Evolutionary conservation across 2,888 invertebrate genomes (phyloP).

Genomic region (Orchesellides sinensis): DNA sequence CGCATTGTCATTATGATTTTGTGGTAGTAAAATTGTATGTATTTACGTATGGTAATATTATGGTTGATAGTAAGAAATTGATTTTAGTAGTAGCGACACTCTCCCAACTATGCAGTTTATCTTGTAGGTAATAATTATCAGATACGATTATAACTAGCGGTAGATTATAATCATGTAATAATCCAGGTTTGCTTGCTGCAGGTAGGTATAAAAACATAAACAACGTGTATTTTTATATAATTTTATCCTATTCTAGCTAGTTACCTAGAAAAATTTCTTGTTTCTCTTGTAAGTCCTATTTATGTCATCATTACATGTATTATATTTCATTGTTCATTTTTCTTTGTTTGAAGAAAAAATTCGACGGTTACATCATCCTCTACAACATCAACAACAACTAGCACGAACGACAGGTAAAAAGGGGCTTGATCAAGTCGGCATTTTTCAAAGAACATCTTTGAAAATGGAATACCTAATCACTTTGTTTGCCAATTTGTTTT

Average conservation of each 20-base stretch:
- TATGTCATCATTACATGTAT: neutral
- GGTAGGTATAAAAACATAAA: slow-evolving; percentile 68
- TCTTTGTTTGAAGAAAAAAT: no score
- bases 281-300: slow-evolving; percentile 14
- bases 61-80: no score
- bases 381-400: slow-evolving; percentile 55
- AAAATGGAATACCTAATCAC: slow-evolving; percentile 62
- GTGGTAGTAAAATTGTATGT: no score
- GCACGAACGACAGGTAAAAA: slow-evolving; percentile 11
- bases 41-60: no score
- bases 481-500: no score
- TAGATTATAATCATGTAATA: slow-evolving; percentile 38
- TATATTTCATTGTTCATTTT: neutral
- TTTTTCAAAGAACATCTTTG: slow-evolving; percentile 1
- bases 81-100: no score
- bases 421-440: neutral
- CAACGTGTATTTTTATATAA: slow-evolving; percentile 59
- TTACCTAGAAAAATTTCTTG: slow-evolving; percentile 51
- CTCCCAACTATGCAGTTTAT: no score
- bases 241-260: slow-evolving; percentile 17
- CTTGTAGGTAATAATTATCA: no score
- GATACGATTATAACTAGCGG: no score
- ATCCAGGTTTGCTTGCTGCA: slow-evolving; percentile 68
- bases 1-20: no score
- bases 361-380: slow-evolving; percentile 65